Conservation (phyloP, 1,140 invertebrate genomes). For the Plectrocnemia conspersa region DNA sequence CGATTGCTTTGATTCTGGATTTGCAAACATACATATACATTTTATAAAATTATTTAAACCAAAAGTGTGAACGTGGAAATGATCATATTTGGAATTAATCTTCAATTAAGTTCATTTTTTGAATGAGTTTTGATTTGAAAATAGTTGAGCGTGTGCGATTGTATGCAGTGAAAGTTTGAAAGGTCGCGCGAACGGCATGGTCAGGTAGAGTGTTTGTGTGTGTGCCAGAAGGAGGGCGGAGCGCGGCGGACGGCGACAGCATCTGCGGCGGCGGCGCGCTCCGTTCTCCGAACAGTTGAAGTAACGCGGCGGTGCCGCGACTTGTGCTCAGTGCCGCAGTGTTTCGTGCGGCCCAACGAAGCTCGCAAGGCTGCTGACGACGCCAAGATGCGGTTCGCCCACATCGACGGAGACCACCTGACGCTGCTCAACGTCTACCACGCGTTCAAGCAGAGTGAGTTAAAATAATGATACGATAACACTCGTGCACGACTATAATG, state of each 20-base stretch:
- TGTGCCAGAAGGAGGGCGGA: conserved; percentile 25
- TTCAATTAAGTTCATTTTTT: background rate
- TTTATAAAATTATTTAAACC: background rate
- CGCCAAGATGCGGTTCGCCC: conserved; percentile 98
- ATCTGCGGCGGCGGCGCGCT: conserved; percentile 40
- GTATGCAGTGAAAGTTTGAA: conserved; percentile 15
- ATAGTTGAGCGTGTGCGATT: too few relatives aligned
- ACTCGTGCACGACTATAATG: background rate
- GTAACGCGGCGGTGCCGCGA: conserved; percentile 49
- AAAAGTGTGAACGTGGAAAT: background rate
- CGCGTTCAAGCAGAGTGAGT: conserved; percentile 99
- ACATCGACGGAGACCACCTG: conserved; percentile 99
- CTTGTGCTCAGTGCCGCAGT: conserved; percentile 90
- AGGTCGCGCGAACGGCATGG: conserved; percentile 13
- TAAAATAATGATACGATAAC: conserved; percentile 43
- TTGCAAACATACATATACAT: conserved; percentile 2
- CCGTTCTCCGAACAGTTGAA: conserved; percentile 56
- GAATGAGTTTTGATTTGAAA: background rate
- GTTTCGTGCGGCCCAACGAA: conserved; percentile 98
- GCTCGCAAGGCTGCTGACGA: conserved; percentile 99
- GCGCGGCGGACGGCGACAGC: conserved; percentile 18
- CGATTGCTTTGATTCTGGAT: background rate
- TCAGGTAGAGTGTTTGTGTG: conserved; percentile 21
- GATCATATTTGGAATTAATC: background rate
- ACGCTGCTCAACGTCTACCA: conserved; percentile 98